phyloP scores from a whole-genome alignment of 2,888 invertebrate species.

The Caenorhabditis imperialis region DNA sequence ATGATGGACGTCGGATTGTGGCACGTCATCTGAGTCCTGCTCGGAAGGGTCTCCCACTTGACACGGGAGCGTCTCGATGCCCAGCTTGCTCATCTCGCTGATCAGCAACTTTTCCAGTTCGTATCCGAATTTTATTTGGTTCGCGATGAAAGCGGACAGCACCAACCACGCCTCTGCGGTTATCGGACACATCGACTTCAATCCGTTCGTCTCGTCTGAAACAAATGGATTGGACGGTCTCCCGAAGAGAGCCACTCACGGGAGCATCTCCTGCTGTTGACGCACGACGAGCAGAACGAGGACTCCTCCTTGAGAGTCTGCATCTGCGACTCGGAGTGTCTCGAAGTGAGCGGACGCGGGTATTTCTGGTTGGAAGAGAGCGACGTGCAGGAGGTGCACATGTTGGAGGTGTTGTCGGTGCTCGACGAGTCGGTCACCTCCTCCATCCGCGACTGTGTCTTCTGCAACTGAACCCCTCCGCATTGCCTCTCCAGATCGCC shows the following conservation, averaged over 20 bases:
- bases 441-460: conserved; percentile 56
- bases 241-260: conserved; percentile 21
- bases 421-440: conserved; percentile 52
- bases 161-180: conserved; percentile 65
- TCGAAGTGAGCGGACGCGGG: conserved; percentile 36
- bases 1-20: not conserved
- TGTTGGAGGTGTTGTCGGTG: conserved; percentile 49
- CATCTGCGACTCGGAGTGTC: conserved; percentile 54
- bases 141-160: conserved; percentile 62
- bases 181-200: conserved; percentile 60
- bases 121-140: conserved; percentile 66
- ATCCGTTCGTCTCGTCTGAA: conserved; percentile 38
- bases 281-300: conserved; percentile 50
- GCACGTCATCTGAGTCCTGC: conserved; percentile 8
- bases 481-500: no score
- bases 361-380: conserved; percentile 28
- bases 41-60: conserved; percentile 45
- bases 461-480: no score
- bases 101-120: conserved; percentile 62
- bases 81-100: conserved; percentile 63
- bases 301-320: conserved; percentile 53
- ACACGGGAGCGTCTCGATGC: conserved; percentile 60
- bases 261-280: conserved; percentile 47
- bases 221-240: no score
- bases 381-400: conserved; percentile 54